These are phyloP conservation scores for Galaxias olidus DNA, from an alignment of 2,797 vertebrate genomes.

Conservation along the genomic window DNA sequence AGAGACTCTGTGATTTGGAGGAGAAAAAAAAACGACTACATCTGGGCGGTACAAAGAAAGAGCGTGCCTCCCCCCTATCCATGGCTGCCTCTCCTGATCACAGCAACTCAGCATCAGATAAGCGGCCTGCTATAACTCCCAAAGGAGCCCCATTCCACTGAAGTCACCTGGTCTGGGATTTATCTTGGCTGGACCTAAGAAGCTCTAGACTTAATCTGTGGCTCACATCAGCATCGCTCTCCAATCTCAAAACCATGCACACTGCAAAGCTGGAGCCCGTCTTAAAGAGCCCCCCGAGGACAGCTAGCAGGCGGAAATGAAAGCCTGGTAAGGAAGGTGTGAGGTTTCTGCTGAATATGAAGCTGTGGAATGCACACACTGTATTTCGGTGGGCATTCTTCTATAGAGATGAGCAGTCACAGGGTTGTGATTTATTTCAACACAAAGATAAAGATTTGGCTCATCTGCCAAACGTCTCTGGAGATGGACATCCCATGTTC, in stretches of 20 bases:
- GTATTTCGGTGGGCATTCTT: too few relatives aligned
- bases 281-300: not conserved
- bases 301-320: not conserved
- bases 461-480: not conserved
- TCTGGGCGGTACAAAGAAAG: not conserved
- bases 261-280: not conserved
- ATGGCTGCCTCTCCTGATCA: not conserved
- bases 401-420: too few relatives aligned
- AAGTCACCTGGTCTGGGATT: not conserved
- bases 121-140: not conserved
- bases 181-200: not conserved
- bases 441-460: not conserved
- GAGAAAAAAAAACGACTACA: not conserved
- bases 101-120: conserved; percentile 3
- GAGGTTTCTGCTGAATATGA: too few relatives aligned
- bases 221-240: not conserved
- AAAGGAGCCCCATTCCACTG: not conserved
- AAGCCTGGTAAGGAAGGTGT: too few relatives aligned
- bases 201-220: not conserved
- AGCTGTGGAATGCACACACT: too few relatives aligned
- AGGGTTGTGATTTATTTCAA: too few relatives aligned
- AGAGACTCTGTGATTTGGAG: not conserved
- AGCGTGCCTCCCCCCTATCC: not conserved
- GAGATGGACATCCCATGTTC: not conserved
- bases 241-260: not conserved